A percentile compares a stretch with the other conserved stretches of the same genome.
phyloP scores from a whole-genome alignment of 2,113 vertebrate genomes.

The Hymenochirus boettgeri region DNA sequence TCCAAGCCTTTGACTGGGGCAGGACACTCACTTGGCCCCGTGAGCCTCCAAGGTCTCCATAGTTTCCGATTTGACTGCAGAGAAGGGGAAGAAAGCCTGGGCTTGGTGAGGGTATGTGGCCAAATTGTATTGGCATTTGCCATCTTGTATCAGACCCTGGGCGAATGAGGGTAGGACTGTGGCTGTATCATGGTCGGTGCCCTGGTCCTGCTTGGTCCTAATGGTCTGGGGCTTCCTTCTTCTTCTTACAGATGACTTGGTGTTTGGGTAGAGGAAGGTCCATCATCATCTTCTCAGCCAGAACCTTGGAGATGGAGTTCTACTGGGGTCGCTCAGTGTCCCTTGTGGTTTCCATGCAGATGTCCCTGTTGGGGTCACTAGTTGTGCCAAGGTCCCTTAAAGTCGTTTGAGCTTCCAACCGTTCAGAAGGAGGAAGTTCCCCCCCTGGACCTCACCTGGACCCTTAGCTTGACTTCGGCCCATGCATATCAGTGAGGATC shows the following conservation, averaged over 20 bases:
- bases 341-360: too few species aligned
- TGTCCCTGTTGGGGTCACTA: too few species aligned
- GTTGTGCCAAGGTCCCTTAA: slow-evolving; percentile 1
- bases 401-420: neutral
- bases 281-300: neutral
- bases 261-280: too few species aligned
- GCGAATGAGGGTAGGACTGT: slow-evolving; percentile 54
- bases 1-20: slow-evolving; percentile 60
- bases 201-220: neutral
- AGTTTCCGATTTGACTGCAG: slow-evolving; percentile 50
- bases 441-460: neutral
- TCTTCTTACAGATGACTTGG: too few species aligned
- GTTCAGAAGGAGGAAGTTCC: neutral
- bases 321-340: too few species aligned
- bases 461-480: too few species aligned
- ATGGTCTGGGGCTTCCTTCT: too few species aligned
- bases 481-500: too few species aligned
- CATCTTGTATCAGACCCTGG: slow-evolving; percentile 61
- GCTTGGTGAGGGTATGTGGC: slow-evolving; percentile 8
- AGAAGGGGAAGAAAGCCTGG: slow-evolving; percentile 64
- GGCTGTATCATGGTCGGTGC: slow-evolving; percentile 49
- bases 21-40: neutral
- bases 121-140: slow-evolving; percentile 59
- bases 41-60: slow-evolving; percentile 45
- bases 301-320: too few species aligned